Percentiles rank a stretch among this genome's conserved stretches.
phyloP scores from a whole-genome alignment of 2,888 invertebrate genomes.

The Acrocyrtus sp. region DNA sequence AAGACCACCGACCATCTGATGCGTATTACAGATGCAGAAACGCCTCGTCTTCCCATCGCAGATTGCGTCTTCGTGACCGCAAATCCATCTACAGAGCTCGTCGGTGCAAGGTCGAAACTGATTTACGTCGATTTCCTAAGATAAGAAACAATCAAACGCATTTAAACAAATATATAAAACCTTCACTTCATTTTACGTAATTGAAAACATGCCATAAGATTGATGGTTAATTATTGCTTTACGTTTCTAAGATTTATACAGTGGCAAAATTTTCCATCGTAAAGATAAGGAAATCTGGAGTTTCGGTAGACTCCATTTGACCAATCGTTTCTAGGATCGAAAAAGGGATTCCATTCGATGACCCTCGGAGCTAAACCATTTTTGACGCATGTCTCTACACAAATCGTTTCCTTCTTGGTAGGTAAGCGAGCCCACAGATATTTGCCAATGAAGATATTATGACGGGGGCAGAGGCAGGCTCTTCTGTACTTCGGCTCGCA shows the following conservation, averaged over 20 bases:
- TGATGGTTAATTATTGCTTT: background rate
- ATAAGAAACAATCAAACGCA: too few relatives aligned
- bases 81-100: conserved; percentile 47
- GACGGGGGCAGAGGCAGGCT: conserved; percentile 46
- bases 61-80: conserved; percentile 34
- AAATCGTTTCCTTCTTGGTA: conserved; percentile 34
- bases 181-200: background rate
- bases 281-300: conserved; percentile 42
- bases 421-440: conserved; percentile 49
- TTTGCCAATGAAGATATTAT: conserved; percentile 49
- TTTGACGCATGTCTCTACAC: conserved; percentile 28
- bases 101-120: conserved; percentile 53
- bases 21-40: conserved; percentile 50
- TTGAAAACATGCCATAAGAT: too few relatives aligned
- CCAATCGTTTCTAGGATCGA: conserved; percentile 16
- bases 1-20: conserved; percentile 42
- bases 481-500: conserved; percentile 48
- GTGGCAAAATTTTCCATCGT: conserved; percentile 56
- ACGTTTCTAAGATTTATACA: conserved; percentile 45
- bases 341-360: conserved; percentile 56
- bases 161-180: background rate
- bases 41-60: conserved; percentile 51
- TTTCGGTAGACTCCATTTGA: conserved; percentile 32
- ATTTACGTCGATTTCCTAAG: conserved; percentile 49
- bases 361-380: conserved; percentile 31